These are phyloP conservation scores for Macropus fuliginosus DNA, from an alignment of 2,797 vertebrate genomes.

Conservation along the genomic window DNA sequence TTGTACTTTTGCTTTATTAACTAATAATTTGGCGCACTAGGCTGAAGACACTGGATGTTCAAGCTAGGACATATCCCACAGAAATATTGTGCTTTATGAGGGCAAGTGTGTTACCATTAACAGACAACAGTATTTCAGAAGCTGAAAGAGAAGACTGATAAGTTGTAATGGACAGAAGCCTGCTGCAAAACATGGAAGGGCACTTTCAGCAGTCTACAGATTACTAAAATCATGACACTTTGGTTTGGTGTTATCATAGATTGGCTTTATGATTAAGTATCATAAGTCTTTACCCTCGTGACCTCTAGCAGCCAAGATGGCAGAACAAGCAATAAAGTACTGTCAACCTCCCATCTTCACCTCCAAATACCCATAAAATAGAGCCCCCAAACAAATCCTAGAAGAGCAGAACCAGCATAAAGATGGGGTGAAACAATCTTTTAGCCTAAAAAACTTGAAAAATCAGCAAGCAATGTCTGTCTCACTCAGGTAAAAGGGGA, in stretches of 20 bases:
- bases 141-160: background rate
- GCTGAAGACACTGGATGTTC: slow-evolving; percentile 23
- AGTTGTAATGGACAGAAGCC: background rate
- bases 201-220: background rate
- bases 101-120: slow-evolving; percentile 24
- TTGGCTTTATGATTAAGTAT: slow-evolving; percentile 58
- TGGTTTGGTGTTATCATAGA: slow-evolving; percentile 15
- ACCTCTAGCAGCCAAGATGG: no score
- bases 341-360: no score
- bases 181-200: background rate
- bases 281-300: background rate
- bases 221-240: slow-evolving; percentile 47
- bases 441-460: no score
- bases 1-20: slow-evolving; percentile 44
- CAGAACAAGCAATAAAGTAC: no score
- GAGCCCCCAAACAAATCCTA: no score
- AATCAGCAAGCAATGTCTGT: no score
- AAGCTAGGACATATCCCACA: background rate
- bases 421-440: no score
- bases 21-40: slow-evolving; percentile 51
- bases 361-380: no score
- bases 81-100: background rate
- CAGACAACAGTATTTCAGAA: slow-evolving; percentile 44
- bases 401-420: no score
- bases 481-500: no score